A percentile compares a stretch with the other conserved stretches of the same genome.
Conservation (phyloP, 64 coral and sea anemone genomes). For the Platygyra sinensis region DNA sequence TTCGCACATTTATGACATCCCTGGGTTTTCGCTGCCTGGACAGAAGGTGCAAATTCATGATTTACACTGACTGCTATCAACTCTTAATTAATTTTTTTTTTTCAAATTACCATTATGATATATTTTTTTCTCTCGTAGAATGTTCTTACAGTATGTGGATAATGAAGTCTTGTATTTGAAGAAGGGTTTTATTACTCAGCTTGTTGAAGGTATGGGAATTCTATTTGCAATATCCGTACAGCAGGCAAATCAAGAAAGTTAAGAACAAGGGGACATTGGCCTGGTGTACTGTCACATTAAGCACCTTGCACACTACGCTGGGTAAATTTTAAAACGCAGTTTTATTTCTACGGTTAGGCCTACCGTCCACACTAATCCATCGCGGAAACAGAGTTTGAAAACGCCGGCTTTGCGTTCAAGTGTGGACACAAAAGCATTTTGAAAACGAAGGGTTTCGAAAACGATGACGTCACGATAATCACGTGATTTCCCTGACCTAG, state of each 20-base stretch:
- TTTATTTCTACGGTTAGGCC: no score
- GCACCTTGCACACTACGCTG: no score
- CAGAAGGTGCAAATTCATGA: conserved; percentile 41
- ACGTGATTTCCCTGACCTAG: no score
- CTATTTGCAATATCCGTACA: no score
- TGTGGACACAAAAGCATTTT: no score
- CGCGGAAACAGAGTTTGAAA: no score
- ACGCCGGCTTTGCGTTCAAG: no score
- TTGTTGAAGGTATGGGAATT: conserved; percentile 47
- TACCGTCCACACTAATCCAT: no score
- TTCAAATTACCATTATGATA: background rate
- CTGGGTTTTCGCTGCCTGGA: conserved; percentile 76
- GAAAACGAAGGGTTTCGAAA: no score
- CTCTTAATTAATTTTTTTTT: background rate
- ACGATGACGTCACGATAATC: no score
- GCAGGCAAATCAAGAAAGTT: background rate
- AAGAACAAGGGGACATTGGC: background rate
- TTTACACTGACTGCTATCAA: background rate
- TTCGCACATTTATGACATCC: conserved; percentile 68
- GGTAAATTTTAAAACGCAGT: no score
- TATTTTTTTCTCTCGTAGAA: background rate
- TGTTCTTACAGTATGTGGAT: conserved; percentile 67
- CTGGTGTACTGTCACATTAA: background rate
- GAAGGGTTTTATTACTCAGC: conserved; percentile 59
- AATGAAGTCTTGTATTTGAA: conserved; percentile 54